Evolutionary conservation across 2,113 vertebrate species (phyloP).

Genomic region (Corythaeola cristata): DNA sequence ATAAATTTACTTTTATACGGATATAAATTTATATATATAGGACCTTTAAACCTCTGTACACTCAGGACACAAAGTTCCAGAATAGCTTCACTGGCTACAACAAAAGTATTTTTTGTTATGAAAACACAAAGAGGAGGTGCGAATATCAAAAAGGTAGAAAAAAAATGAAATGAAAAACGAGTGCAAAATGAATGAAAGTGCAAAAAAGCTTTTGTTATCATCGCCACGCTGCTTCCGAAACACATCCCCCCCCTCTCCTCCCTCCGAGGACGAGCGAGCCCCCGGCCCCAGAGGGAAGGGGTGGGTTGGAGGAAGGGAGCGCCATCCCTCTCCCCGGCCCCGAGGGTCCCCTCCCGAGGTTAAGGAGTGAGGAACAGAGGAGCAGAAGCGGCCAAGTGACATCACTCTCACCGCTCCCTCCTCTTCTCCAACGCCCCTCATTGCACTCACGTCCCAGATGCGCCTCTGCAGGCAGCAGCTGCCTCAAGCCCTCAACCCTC

Average conservation of each 20-base stretch:
- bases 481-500: not conserved
- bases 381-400: not conserved
- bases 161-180: slow-evolving; percentile 26
- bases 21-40: slow-evolving; percentile 61
- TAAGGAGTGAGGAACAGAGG: not conserved
- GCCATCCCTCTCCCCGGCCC: not conserved
- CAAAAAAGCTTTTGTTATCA: slow-evolving; percentile 64
- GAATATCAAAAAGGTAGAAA: not conserved
- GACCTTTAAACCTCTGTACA: slow-evolving; percentile 43
- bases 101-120: slow-evolving; percentile 54
- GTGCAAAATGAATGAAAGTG: slow-evolving; percentile 77
- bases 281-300: not conserved
- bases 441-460: not conserved
- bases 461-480: not conserved
- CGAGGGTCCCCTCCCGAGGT: not conserved
- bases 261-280: fast-evolving
- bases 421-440: not conserved
- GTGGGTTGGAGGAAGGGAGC: not conserved
- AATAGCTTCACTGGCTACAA: slow-evolving; percentile 63
- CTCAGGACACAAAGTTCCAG: slow-evolving; percentile 56
- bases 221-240: not conserved
- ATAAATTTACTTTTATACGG: slow-evolving; percentile 37
- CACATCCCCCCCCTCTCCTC: not conserved
- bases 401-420: not conserved
- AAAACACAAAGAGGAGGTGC: slow-evolving; percentile 35